Conservation (phyloP, 2,797 vertebrate genomes). For the Pangasius djambal region DNA sequence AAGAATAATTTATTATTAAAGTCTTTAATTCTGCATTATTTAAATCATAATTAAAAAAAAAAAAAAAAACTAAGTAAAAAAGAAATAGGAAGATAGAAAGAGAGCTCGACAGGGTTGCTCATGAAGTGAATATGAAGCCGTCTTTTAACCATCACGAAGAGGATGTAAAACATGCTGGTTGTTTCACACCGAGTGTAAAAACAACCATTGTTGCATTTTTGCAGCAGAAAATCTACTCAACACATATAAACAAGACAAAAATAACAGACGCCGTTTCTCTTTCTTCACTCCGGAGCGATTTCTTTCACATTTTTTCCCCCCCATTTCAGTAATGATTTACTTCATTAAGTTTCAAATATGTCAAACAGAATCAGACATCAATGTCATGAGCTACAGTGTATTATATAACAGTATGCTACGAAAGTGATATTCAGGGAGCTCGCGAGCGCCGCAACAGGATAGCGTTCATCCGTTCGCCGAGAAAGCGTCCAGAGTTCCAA, state of each 20-base stretch:
- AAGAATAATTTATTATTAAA: neutral
- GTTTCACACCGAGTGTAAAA: neutral
- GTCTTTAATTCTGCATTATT: neutral
- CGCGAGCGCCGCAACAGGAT: neutral
- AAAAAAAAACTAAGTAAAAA: neutral
- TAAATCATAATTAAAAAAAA: neutral
- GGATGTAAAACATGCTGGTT: neutral
- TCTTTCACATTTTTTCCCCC: constrained; percentile 57
- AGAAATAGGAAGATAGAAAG: neutral
- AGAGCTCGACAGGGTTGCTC: neutral
- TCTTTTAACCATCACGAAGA: neutral
- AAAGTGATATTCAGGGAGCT: neutral
- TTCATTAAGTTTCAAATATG: neutral
- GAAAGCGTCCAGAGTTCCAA: neutral
- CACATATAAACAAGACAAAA: constrained; percentile 57
- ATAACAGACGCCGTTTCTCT: constrained; percentile 72
- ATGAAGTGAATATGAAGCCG: neutral
- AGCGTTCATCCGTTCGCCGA: neutral
- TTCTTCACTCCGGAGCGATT: constrained; percentile 56
- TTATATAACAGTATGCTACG: neutral
- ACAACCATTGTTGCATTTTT: neutral
- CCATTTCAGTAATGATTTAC: constrained; percentile 42
- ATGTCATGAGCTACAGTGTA: constrained; percentile 48
- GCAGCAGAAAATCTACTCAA: neutral
- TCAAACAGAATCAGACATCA: constrained; percentile 56